phyloP scores from a whole-genome alignment of 64 coral and sea anemone species.

The Pocillopora damicornis region DNA sequence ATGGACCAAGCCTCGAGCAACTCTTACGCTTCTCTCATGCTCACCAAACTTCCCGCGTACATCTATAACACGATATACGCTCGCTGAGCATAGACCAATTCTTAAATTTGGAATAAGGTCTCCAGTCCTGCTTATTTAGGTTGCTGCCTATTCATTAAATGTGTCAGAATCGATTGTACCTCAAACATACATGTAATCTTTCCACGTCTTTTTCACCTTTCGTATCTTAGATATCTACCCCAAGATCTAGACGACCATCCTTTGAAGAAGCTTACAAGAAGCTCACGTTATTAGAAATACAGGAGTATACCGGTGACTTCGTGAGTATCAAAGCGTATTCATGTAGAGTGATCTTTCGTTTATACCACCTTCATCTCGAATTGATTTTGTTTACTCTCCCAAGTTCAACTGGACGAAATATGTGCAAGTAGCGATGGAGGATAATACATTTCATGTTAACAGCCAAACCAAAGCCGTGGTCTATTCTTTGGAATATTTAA shows the following conservation, averaged over 20 bases:
- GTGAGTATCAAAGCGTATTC: neutral
- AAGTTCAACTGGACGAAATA: slow-evolving; percentile 51
- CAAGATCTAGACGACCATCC: neutral
- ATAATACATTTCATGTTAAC: slow-evolving; percentile 14
- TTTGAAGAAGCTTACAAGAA: slow-evolving; percentile 36
- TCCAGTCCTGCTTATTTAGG: too few species aligned
- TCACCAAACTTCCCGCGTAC: too few species aligned
- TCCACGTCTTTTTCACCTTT: neutral
- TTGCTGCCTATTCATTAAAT: too few species aligned
- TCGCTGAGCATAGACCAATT: too few species aligned
- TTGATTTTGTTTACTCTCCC: neutral
- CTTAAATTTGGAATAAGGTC: too few species aligned
- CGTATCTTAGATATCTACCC: neutral
- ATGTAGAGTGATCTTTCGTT: neutral
- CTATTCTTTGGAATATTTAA: slow-evolving; percentile 35
- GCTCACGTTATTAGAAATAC: slow-evolving; percentile 30
- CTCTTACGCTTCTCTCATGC: too few species aligned
- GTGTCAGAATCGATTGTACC: neutral
- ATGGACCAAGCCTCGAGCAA: too few species aligned
- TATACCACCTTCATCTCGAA: neutral
- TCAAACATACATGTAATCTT: neutral
- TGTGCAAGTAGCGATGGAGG: slow-evolving; percentile 21
- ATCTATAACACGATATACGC: too few species aligned
- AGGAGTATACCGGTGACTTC: slow-evolving; percentile 34
- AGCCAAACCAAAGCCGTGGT: slow-evolving; percentile 39